Evolutionary conservation across 2,888 invertebrate species (phyloP).

Genomic region (Lepetodrilus schrolli): DNA sequence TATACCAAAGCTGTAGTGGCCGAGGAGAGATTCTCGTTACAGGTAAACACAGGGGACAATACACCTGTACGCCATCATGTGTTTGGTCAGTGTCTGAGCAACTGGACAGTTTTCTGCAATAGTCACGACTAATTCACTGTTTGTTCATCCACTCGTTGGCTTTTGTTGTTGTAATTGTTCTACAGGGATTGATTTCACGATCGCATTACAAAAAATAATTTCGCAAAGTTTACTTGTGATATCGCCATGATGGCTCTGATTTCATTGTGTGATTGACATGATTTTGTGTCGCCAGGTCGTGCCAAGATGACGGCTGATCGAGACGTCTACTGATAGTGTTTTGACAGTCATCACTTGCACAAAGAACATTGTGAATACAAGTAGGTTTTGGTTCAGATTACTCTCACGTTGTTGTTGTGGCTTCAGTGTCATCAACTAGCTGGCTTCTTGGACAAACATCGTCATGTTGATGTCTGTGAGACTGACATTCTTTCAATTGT

Average conservation of each 20-base stretch:
- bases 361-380: too few relatives aligned
- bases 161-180: not conserved
- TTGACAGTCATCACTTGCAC: too few relatives aligned
- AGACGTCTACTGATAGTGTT: not conserved
- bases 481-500: too few relatives aligned
- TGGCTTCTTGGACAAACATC: too few relatives aligned
- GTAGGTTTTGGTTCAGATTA: too few relatives aligned
- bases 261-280: not conserved
- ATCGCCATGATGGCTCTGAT: not conserved
- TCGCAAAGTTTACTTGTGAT: not conserved
- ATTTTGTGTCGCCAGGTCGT: slow-evolving; percentile 9
- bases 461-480: too few relatives aligned
- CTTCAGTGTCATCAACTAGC: too few relatives aligned
- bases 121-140: slow-evolving; percentile 10
- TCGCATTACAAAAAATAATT: slow-evolving; percentile 9
- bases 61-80: not conserved
- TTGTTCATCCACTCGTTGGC: not conserved
- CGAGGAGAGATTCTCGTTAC: slow-evolving; percentile 14
- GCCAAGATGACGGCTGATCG: not conserved
- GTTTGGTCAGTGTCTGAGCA: not conserved
- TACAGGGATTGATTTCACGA: not conserved
- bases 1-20: not conserved
- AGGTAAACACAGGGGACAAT: slow-evolving; percentile 13
- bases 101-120: slow-evolving; percentile 1
- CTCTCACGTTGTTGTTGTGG: too few relatives aligned